Conservation (phyloP, 1,140 invertebrate genomes). For the Panulirus ornatus region DNA sequence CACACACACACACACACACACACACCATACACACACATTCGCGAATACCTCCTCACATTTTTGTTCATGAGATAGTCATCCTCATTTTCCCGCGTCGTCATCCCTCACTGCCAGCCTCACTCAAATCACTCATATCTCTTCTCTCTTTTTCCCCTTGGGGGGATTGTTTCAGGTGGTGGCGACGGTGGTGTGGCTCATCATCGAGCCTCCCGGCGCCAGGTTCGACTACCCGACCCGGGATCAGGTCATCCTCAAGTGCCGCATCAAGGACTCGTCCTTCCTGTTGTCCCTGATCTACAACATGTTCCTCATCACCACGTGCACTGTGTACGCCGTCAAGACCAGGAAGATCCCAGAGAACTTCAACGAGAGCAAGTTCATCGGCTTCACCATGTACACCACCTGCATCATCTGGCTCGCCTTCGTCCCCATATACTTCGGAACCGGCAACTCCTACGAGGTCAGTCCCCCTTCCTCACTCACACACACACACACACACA, state of each 20-base stretch:
- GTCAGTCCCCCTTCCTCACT: slow-evolving; percentile 76
- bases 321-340: slow-evolving; percentile 84
- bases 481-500: too few species aligned
- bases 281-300: slow-evolving; percentile 83
- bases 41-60: too few species aligned
- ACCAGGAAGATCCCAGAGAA: slow-evolving; percentile 83
- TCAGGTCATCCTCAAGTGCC: slow-evolving; percentile 82
- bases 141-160: not conserved
- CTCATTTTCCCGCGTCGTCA: too few species aligned
- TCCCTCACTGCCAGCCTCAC: too few species aligned
- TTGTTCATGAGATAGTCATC: too few species aligned
- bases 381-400: slow-evolving; percentile 85
- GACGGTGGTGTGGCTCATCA: slow-evolving; percentile 81
- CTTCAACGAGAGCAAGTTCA: slow-evolving; percentile 84
- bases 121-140: not conserved
- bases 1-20: too few species aligned
- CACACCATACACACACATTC: too few species aligned
- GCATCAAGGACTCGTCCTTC: slow-evolving; percentile 82
- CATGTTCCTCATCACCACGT: slow-evolving; percentile 83
- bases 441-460: slow-evolving; percentile 81
- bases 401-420: slow-evolving; percentile 85
- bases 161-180: slow-evolving; percentile 77
- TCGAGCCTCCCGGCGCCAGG: slow-evolving; percentile 81
- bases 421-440: slow-evolving; percentile 84
- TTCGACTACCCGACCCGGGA: slow-evolving; percentile 80